phyloP scores from a whole-genome alignment of 2,797 vertebrate species.

The Gadopsis bispinosus region DNA sequence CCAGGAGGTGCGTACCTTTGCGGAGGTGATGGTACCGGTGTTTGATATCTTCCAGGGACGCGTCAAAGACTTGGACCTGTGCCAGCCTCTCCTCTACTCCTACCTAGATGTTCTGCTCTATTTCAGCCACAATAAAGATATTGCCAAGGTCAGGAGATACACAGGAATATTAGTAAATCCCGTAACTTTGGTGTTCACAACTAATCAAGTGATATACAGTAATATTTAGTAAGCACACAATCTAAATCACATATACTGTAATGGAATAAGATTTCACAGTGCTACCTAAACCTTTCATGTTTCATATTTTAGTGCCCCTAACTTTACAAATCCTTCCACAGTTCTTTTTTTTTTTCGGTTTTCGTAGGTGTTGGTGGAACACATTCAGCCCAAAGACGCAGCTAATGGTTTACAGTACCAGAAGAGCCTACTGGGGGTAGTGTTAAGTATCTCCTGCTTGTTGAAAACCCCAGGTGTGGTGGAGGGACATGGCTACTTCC shows the following conservation, averaged over 20 bases:
- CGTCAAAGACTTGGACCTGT: slow-evolving; percentile 94
- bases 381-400: slow-evolving; percentile 96
- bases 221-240: not conserved
- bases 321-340: not conserved
- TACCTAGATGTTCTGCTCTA: slow-evolving; percentile 95
- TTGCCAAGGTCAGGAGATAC: slow-evolving; percentile 87
- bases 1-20: slow-evolving; percentile 95
- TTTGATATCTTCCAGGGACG: slow-evolving; percentile 92
- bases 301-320: not conserved
- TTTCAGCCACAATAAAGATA: slow-evolving; percentile 93
- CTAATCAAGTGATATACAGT: not conserved
- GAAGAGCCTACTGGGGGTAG: slow-evolving; percentile 90
- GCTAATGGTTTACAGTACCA: slow-evolving; percentile 95
- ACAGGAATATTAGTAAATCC: slow-evolving; percentile 1
- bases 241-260: not conserved
- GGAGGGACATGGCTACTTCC: slow-evolving; percentile 95
- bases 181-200: not conserved
- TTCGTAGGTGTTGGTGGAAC: slow-evolving; percentile 91
- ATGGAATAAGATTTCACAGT: not conserved
- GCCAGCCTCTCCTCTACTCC: slow-evolving; percentile 92
- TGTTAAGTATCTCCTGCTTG: slow-evolving; percentile 94
- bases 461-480: slow-evolving; percentile 95
- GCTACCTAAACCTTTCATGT: not conserved
- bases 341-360: not conserved
- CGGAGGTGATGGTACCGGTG: slow-evolving; percentile 94